phyloP scores from a whole-genome alignment of 1,140 invertebrate genomes.

The Arctopsyche grandis region DNA sequence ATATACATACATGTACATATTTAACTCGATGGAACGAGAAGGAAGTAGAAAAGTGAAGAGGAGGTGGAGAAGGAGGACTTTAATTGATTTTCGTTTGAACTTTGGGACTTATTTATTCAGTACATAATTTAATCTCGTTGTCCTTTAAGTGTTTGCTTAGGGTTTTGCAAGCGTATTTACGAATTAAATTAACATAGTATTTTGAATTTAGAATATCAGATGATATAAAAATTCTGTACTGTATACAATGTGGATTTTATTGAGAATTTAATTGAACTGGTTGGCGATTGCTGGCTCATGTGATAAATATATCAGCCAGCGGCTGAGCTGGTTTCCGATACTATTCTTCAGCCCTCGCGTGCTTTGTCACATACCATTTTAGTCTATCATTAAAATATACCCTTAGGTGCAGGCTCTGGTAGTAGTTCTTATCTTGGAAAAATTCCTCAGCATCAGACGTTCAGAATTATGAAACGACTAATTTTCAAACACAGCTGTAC shows the following conservation, averaged over 20 bases:
- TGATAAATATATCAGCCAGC: constrained; percentile 39
- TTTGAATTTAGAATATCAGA: background rate
- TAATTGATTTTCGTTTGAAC: constrained; percentile 32
- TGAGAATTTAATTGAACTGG: background rate
- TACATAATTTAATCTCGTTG: constrained; percentile 31
- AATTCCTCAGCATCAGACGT: constrained; percentile 41
- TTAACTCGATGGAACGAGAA: too few species aligned
- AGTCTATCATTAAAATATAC: constrained; percentile 49
- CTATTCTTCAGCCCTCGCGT: constrained; percentile 24
- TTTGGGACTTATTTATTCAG: constrained; percentile 25
- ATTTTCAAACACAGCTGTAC: constrained; percentile 23
- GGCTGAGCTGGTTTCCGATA: background rate
- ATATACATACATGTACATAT: too few species aligned
- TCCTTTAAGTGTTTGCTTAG: constrained; percentile 20
- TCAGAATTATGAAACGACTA: constrained; percentile 24
- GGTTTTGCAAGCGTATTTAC: constrained; percentile 22
- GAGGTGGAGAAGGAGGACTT: too few species aligned
- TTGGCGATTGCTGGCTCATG: constrained; percentile 21
- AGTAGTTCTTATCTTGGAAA: constrained; percentile 41
- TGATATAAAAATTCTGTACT: too few species aligned
- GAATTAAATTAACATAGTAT: constrained; percentile 15
- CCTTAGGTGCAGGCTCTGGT: constrained; percentile 22
- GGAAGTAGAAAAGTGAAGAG: too few species aligned
- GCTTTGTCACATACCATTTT: constrained; percentile 46
- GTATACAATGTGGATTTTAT: too few species aligned